These are phyloP conservation scores for Pristiophorus japonicus DNA, from an alignment of 2,113 vertebrate species.

Conservation along the genomic window DNA sequence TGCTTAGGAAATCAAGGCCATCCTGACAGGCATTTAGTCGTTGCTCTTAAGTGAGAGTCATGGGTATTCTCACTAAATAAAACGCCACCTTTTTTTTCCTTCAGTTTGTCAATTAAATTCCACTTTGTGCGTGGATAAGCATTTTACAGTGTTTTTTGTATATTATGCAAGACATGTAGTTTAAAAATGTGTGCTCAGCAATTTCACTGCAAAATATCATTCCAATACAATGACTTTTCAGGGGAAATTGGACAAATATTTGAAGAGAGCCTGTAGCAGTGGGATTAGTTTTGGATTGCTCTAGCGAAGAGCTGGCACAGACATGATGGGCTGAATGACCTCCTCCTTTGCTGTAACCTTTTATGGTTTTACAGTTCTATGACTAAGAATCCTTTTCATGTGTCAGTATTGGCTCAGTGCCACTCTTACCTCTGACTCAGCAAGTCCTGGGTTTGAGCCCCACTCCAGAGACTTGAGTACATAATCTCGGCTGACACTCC, in stretches of 20 bases:
- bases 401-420: no score
- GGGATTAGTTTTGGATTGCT: not conserved
- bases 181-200: slow-evolving; percentile 17
- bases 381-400: not conserved
- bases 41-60: not conserved
- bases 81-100: not conserved
- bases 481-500: not conserved
- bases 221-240: slow-evolving; percentile 16
- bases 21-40: not conserved
- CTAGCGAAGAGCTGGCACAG: not conserved
- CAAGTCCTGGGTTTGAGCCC: not conserved
- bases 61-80: not conserved
- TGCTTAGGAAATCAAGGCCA: not conserved
- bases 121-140: not conserved
- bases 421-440: no score
- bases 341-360: not conserved
- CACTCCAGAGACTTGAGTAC: not conserved
- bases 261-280: not conserved
- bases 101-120: slow-evolving; percentile 3
- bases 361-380: not conserved
- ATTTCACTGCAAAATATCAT: slow-evolving; percentile 4
- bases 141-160: not conserved
- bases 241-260: not conserved
- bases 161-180: not conserved
- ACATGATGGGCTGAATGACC: not conserved